phyloP scores from a whole-genome alignment of 1,140 invertebrate species.

The Drosophila kikkawai region DNA sequence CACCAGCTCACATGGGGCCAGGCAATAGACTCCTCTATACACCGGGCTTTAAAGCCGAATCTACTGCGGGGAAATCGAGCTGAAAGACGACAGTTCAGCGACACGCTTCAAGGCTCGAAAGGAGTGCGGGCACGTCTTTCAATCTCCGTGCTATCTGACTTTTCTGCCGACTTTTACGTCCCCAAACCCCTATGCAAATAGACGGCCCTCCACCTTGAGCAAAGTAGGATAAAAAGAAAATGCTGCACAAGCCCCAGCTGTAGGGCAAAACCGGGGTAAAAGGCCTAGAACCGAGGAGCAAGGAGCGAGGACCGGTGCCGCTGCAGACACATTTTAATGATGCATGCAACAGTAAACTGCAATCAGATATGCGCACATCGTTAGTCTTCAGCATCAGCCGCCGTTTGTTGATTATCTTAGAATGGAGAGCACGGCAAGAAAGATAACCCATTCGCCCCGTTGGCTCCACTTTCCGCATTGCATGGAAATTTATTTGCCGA shows the following conservation, averaged over 20 bases:
- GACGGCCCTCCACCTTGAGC: slow-evolving; percentile 68
- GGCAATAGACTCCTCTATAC: slow-evolving; percentile 10
- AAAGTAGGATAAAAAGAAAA: slow-evolving; percentile 79
- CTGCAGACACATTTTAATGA: slow-evolving; percentile 80
- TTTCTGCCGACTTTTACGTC: background rate
- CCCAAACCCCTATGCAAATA: slow-evolving; percentile 64
- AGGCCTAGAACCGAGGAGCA: background rate
- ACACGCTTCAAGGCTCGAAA: slow-evolving; percentile 63
- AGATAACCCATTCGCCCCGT: slow-evolving; percentile 79
- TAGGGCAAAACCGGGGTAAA: slow-evolving; percentile 10
- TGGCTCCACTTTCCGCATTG: slow-evolving; percentile 53
- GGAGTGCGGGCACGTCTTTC: slow-evolving; percentile 60
- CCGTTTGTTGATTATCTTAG: slow-evolving; percentile 83
- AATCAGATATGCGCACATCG: slow-evolving; percentile 83
- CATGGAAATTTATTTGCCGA: slow-evolving; percentile 80
- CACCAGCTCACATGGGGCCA: slow-evolving; percentile 27
- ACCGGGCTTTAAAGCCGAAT: slow-evolving; percentile 15
- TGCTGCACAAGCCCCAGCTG: slow-evolving; percentile 46
- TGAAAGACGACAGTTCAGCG: slow-evolving; percentile 65
- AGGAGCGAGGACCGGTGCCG: slow-evolving; percentile 3
- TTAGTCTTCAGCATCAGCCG: slow-evolving; percentile 83
- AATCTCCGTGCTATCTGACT: slow-evolving; percentile 36
- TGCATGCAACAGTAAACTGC: slow-evolving; percentile 83
- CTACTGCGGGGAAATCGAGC: slow-evolving; percentile 22
- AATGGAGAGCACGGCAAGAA: slow-evolving; percentile 72